Evolutionary conservation across 2,113 vertebrate species (phyloP).

Genomic region (Herpetotheres cachinnans): DNA sequence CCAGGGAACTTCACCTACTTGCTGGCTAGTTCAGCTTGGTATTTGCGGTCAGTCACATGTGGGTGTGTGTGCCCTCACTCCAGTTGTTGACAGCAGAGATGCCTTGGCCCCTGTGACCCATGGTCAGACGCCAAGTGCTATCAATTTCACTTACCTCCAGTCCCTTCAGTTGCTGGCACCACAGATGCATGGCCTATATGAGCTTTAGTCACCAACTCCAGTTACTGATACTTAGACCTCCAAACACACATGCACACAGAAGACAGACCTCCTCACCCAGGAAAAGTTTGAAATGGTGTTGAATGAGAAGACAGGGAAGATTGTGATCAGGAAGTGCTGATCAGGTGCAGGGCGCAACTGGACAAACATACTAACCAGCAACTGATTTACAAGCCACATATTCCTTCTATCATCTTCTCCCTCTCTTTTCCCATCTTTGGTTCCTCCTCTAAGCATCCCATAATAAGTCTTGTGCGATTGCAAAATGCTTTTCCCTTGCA

Average conservation of each 20-base stretch:
- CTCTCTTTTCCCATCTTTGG: background rate
- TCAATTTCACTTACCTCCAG: background rate
- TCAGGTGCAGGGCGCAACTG: background rate
- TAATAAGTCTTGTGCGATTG: background rate
- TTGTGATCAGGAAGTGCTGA: too few relatives aligned
- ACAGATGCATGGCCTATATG: too few relatives aligned
- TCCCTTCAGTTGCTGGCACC: background rate
- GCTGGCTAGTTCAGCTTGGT: background rate
- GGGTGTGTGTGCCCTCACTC: background rate
- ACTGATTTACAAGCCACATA: fast-evolving
- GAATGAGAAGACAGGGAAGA: background rate
- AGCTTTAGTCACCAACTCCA: background rate
- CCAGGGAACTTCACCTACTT: background rate
- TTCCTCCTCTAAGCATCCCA: background rate
- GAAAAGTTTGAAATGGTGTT: background rate
- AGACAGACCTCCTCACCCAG: background rate
- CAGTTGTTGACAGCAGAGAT: background rate
- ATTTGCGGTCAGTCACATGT: background rate
- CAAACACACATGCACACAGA: background rate
- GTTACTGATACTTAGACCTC: background rate
- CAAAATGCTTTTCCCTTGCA: background rate
- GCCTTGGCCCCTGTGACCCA: background rate
- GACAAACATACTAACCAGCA: background rate
- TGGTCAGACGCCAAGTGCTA: background rate
- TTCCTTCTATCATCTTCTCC: background rate